Conservation (phyloP, 2,888 invertebrate genomes). For the Microchrysa polita region DNA sequence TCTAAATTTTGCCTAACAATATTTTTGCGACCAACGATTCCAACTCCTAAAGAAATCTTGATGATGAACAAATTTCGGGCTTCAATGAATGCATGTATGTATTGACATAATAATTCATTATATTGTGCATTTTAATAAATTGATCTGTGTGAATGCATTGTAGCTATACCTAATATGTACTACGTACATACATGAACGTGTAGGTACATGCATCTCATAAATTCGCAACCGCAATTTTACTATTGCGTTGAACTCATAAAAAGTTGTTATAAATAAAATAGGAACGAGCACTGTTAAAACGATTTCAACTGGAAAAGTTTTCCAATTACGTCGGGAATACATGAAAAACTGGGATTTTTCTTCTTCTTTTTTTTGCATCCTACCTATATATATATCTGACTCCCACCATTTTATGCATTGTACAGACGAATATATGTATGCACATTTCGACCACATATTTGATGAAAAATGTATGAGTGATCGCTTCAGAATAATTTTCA, state of each 20-base stretch:
- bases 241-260: conserved; percentile 2
- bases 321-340: conserved; percentile 36
- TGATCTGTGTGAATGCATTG: too few relatives aligned
- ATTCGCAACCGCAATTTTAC: neutral
- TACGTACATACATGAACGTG: too few relatives aligned
- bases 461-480: conserved; percentile 41
- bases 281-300: conserved; percentile 13
- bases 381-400: too few relatives aligned
- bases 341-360: neutral
- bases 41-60: too few relatives aligned
- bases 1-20: too few relatives aligned
- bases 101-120: too few relatives aligned
- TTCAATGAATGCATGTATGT: too few relatives aligned
- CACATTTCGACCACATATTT: conserved; percentile 36
- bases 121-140: too few relatives aligned
- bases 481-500: conserved; percentile 34
- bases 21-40: too few relatives aligned
- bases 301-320: conserved; percentile 41
- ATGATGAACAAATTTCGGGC: too few relatives aligned
- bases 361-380: too few relatives aligned
- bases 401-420: neutral
- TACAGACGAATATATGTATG: neutral
- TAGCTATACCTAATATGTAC: too few relatives aligned
- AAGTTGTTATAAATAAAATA: conserved; percentile 11
- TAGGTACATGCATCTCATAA: neutral